phyloP scores from a whole-genome alignment of 2,113 vertebrate genomes.

The Nymphicus hollandicus region DNA sequence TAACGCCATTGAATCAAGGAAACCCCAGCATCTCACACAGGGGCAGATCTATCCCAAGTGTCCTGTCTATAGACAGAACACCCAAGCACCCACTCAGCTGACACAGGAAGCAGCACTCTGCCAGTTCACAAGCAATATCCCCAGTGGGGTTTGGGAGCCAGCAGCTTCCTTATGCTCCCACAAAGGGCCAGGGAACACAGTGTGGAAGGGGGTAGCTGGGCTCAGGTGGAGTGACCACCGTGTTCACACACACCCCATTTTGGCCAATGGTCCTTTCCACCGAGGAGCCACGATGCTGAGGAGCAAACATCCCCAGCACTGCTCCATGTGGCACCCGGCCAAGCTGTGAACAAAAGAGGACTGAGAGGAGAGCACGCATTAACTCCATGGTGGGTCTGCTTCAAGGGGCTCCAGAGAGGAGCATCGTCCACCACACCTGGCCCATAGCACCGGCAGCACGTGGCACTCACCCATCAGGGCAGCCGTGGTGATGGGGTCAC shows the following conservation, averaged over 20 bases:
- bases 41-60: fast-evolving
- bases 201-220: not conserved
- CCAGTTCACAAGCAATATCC: not conserved
- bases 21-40: fast-evolving
- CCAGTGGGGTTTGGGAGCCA: not conserved
- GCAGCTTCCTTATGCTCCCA: not conserved
- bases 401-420: not conserved
- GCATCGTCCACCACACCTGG: fast-evolving
- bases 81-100: not conserved
- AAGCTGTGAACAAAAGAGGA: not conserved
- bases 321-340: not conserved
- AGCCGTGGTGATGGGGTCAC: not conserved
- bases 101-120: not conserved
- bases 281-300: not conserved
- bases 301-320: not conserved
- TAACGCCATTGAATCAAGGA: fast-evolving
- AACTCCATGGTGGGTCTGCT: not conserved
- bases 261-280: not conserved
- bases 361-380: not conserved
- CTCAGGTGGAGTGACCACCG: not conserved
- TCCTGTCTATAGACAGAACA: not conserved
- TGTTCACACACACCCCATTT: not conserved
- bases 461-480: not conserved
- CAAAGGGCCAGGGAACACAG: not conserved
- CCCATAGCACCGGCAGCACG: not conserved